Percentiles rank a stretch among this genome's conserved stretches.
Conservation (phyloP, 2,113 vertebrate species). For the Calcarius ornatus region DNA sequence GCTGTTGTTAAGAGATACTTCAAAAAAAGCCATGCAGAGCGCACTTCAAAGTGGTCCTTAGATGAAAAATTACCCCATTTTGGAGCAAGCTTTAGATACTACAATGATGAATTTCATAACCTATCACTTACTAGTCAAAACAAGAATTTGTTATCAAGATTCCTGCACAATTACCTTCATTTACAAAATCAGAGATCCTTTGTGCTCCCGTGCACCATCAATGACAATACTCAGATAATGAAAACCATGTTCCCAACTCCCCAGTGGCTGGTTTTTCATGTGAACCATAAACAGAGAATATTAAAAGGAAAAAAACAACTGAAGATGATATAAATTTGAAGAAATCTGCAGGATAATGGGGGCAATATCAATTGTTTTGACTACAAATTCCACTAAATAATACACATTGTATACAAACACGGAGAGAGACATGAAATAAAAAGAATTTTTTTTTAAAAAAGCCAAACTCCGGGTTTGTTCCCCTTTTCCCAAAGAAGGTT, state of each 20-base stretch:
- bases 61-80: neutral
- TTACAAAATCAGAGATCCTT: conserved; percentile 34
- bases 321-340: neutral
- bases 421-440: neutral
- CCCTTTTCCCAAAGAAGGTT: neutral
- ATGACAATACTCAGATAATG: conserved; percentile 20
- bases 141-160: conserved; percentile 6
- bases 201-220: neutral
- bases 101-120: neutral
- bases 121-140: conserved; percentile 45
- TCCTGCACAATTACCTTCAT: neutral
- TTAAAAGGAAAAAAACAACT: conserved; percentile 25
- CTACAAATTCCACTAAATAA: neutral
- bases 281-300: conserved; percentile 40
- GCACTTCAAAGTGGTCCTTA: neutral
- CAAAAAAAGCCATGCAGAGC: neutral
- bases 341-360: neutral
- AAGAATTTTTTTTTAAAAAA: neutral
- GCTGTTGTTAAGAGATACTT: neutral
- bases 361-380: conserved; percentile 7
- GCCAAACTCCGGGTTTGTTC: rapidly evolving
- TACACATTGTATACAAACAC: neutral
- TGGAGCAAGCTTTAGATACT: neutral
- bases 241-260: neutral
- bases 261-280: neutral